phyloP scores from a whole-genome alignment of 2,888 invertebrate species.

The Drosophila setosimentum region DNA sequence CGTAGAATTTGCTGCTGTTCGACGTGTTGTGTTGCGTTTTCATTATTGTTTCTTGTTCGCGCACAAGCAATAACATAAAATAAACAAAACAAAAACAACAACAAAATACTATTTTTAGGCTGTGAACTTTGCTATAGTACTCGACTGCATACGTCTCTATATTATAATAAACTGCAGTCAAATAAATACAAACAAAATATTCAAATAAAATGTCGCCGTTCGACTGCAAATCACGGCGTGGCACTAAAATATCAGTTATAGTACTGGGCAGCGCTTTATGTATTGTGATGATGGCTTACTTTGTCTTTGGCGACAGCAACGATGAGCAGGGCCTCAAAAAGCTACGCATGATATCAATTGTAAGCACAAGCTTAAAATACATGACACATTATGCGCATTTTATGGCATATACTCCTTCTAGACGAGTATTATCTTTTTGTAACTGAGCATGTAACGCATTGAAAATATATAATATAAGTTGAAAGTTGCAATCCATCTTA shows the following conservation, averaged over 20 bases:
- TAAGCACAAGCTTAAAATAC: slow-evolving; percentile 62
- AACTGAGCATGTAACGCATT: neutral
- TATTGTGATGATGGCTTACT: slow-evolving; percentile 83
- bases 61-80: slow-evolving; percentile 49
- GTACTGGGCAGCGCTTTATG: slow-evolving; percentile 82
- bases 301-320: slow-evolving; percentile 84
- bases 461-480: neutral
- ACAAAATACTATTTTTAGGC: slow-evolving; percentile 75
- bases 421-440: neutral
- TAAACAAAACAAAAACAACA: slow-evolving; percentile 59
- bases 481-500: neutral
- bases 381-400: slow-evolving; percentile 18
- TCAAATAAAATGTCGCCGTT: slow-evolving; percentile 66
- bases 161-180: slow-evolving; percentile 63
- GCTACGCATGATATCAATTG: slow-evolving; percentile 84
- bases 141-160: slow-evolving; percentile 39
- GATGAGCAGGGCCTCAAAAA: slow-evolving; percentile 83
- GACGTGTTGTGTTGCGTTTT: slow-evolving; percentile 47
- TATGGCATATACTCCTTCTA: slow-evolving; percentile 4
- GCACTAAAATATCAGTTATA: slow-evolving; percentile 84
- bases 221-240: slow-evolving; percentile 81
- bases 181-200: slow-evolving; percentile 17
- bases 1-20: slow-evolving; percentile 44
- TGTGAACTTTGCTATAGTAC: slow-evolving; percentile 50
- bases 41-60: slow-evolving; percentile 13